A percentile compares a stretch with the other conserved stretches of the same genome.
phyloP scores from a whole-genome alignment of 2,113 vertebrate genomes.

The Diphyllodes magnificus region DNA sequence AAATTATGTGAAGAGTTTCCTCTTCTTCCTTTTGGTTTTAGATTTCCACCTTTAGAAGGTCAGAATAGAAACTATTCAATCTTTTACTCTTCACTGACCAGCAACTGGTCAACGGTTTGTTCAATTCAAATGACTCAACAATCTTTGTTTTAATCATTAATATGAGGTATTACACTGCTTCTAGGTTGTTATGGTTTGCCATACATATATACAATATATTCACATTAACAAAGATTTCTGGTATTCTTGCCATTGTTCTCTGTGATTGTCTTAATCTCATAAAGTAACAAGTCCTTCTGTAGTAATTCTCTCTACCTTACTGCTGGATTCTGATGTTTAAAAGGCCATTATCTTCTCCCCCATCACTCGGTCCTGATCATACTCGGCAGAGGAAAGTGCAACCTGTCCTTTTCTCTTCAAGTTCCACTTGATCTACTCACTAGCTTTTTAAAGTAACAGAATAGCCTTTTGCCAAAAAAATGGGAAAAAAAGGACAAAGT shows the following conservation, averaged over 20 bases:
- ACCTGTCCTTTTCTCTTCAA: neutral
- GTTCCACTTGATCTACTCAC: neutral
- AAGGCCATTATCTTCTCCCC: neutral
- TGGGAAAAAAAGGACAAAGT: fast-evolving
- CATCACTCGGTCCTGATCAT: fast-evolving
- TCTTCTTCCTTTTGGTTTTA: neutral
- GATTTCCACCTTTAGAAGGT: neutral
- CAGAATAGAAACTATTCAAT: neutral
- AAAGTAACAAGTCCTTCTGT: neutral
- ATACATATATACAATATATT: neutral
- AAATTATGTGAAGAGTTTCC: neutral
- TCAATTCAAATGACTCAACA: neutral
- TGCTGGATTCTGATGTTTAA: neutral
- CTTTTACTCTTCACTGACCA: neutral
- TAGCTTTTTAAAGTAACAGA: neutral
- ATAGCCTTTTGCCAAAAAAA: neutral
- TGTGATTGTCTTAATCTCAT: neutral
- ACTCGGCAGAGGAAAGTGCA: neutral
- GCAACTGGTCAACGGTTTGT: neutral
- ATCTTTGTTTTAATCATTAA: neutral
- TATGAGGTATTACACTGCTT: neutral
- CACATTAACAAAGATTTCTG: neutral
- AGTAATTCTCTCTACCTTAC: neutral
- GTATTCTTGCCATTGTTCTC: neutral
- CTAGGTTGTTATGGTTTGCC: neutral